A percentile compares a stretch with the other conserved stretches of the same genome.
Conservation (phyloP, 2,797 vertebrate genomes). For the Synaphobranchus kaupii region DNA sequence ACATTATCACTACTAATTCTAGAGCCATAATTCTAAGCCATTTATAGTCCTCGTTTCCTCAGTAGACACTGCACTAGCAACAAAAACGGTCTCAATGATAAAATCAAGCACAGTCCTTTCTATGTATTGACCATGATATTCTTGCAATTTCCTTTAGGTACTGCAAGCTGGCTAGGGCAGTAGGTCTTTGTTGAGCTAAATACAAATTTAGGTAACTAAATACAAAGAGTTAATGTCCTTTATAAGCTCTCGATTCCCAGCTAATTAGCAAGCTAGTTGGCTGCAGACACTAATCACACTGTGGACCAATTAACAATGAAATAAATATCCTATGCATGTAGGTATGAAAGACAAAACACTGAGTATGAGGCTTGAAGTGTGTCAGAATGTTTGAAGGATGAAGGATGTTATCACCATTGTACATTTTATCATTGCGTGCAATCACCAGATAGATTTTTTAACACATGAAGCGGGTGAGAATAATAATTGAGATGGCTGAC, state of each 20-base stretch:
- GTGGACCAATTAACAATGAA: background rate
- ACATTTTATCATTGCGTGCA: background rate
- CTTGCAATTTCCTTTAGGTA: background rate
- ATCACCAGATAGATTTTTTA: background rate
- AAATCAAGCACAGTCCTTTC: background rate
- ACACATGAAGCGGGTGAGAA: background rate
- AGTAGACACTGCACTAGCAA: too few relatives aligned
- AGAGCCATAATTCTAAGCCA: too few relatives aligned
- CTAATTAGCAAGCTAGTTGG: background rate
- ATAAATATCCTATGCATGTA: background rate
- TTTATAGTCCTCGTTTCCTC: too few relatives aligned
- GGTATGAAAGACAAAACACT: background rate
- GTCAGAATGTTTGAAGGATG: constrained; percentile 3
- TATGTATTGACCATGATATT: background rate
- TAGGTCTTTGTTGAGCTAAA: background rate
- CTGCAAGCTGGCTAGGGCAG: background rate
- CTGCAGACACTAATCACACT: background rate
- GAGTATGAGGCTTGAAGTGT: background rate
- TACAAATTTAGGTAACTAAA: too few relatives aligned
- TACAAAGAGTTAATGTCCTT: background rate
- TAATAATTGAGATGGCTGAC: constrained; percentile 5
- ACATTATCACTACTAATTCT: too few relatives aligned
- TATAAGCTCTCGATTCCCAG: background rate
- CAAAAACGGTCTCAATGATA: background rate
- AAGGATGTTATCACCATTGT: background rate